Evolutionary conservation across 2,888 invertebrate species (phyloP).

Genomic region (Drosophila anomelani): DNA sequence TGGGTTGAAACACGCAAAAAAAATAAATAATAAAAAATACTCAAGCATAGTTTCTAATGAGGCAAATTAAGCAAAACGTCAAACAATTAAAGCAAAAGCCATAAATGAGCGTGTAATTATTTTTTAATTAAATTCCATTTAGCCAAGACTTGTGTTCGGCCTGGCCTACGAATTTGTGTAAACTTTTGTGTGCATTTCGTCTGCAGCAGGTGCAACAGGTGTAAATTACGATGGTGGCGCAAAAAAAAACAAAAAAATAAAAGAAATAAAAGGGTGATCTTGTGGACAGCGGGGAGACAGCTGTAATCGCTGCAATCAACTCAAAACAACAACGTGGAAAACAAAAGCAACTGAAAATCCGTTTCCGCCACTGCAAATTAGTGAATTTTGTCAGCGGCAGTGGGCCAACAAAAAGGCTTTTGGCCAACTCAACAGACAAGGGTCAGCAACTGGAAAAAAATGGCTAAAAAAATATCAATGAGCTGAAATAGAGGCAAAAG

Average conservation of each 20-base stretch:
- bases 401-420: slow-evolving; percentile 41
- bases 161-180: slow-evolving; percentile 45
- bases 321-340: slow-evolving; percentile 45
- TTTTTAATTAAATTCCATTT: slow-evolving; percentile 81
- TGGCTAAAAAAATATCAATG: neutral
- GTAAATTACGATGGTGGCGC: slow-evolving; percentile 64
- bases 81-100: slow-evolving; percentile 75
- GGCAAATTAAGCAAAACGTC: slow-evolving; percentile 76
- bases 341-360: slow-evolving; percentile 37
- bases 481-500: neutral
- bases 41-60: slow-evolving; percentile 71
- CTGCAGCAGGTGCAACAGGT: slow-evolving; percentile 72
- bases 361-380: slow-evolving; percentile 55
- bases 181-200: slow-evolving; percentile 61
- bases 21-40: too few species aligned
- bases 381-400: slow-evolving; percentile 43
- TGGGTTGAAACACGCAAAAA: neutral
- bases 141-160: slow-evolving; percentile 54
- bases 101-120: slow-evolving; percentile 79
- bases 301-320: slow-evolving; percentile 68
- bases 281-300: slow-evolving; percentile 44
- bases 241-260: slow-evolving; percentile 5
- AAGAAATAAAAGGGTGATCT: slow-evolving; percentile 9
- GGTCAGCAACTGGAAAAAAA: slow-evolving; percentile 9
- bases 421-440: slow-evolving; percentile 12